Percentiles rank a stretch among this genome's conserved stretches.
Evolutionary conservation across 2,888 invertebrate genomes (phyloP).

Genomic region (Lagria hirta): DNA sequence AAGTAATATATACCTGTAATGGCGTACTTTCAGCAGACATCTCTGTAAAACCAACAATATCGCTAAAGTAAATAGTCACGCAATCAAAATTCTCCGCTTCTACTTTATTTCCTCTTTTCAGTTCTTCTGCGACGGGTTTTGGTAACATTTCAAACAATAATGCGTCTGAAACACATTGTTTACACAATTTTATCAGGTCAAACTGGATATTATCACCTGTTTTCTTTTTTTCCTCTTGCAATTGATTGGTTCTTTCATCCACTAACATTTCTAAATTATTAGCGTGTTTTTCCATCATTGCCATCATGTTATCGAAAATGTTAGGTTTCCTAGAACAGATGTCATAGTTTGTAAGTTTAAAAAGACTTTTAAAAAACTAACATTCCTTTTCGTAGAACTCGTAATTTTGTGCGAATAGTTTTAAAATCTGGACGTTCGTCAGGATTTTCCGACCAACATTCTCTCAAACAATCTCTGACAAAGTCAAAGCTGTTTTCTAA

Average conservation of each 20-base stretch:
- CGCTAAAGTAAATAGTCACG: constrained; percentile 93
- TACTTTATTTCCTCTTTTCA: constrained; percentile 86
- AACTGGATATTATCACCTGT: constrained; percentile 62
- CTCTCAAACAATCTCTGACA: constrained; percentile 79
- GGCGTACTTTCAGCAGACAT: constrained; percentile 93
- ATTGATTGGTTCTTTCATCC: constrained; percentile 89
- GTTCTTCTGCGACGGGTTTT: constrained; percentile 86
- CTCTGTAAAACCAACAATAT: constrained; percentile 90
- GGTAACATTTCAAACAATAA: constrained; percentile 87
- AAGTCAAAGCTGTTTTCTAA: constrained; percentile 83
- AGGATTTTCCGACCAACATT: constrained; percentile 85
- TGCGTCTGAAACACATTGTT: constrained; percentile 62
- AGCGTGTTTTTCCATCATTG: constrained; percentile 97
- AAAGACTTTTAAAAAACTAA: constrained; percentile 55
- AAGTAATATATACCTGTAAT: constrained; percentile 69
- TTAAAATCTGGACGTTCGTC: constrained; percentile 84
- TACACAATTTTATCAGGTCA: constrained; percentile 1
- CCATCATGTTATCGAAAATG: constrained; percentile 97
- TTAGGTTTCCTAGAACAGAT: constrained; percentile 75
- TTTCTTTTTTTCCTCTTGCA: constrained; percentile 95
- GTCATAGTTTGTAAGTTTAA: constrained; percentile 1
- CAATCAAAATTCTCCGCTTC: constrained; percentile 89
- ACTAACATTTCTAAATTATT: constrained; percentile 92
- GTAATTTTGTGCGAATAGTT: constrained; percentile 71
- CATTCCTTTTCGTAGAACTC: constrained; percentile 88